Evolutionary conservation across 1,140 invertebrate species (phyloP).

Genomic region (Atopsyche davidsoni): DNA sequence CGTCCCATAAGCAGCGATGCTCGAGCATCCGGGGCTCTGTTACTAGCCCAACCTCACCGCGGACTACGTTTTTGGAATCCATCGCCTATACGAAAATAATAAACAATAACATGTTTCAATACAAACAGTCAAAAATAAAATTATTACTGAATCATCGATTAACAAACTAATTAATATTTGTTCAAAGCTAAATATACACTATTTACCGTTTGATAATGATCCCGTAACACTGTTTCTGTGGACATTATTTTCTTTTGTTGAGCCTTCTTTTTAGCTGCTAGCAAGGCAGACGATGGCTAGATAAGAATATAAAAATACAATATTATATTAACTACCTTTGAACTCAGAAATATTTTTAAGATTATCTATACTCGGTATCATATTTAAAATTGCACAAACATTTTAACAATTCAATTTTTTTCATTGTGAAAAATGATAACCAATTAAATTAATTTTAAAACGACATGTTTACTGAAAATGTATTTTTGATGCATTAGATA

Average conservation of each 20-base stretch:
- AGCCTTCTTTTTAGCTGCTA: constrained; percentile 54
- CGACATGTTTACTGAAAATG: too few species aligned
- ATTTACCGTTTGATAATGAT: constrained; percentile 56
- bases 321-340: too few species aligned
- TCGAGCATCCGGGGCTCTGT: constrained; percentile 72
- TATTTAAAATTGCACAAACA: too few species aligned
- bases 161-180: background rate
- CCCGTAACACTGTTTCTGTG: constrained; percentile 42
- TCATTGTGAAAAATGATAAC: too few species aligned
- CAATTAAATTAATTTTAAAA: too few species aligned
- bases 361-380: too few species aligned
- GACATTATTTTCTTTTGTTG: constrained; percentile 46
- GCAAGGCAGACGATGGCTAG: constrained; percentile 47
- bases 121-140: too few species aligned
- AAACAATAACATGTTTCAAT: too few species aligned
- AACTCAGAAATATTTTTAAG: too few species aligned
- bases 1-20: constrained; percentile 79
- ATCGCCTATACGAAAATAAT: constrained; percentile 50
- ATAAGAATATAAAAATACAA: too few species aligned
- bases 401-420: too few species aligned
- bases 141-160: background rate
- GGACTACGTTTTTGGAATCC: constrained; percentile 52
- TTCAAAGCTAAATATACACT: background rate
- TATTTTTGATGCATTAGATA: too few species aligned
- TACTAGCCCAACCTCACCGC: constrained; percentile 66